Base-by-base conservation (phyloP, 2,797 vertebrate genomes). In the Dromococcyx pavoninus region DNA sequence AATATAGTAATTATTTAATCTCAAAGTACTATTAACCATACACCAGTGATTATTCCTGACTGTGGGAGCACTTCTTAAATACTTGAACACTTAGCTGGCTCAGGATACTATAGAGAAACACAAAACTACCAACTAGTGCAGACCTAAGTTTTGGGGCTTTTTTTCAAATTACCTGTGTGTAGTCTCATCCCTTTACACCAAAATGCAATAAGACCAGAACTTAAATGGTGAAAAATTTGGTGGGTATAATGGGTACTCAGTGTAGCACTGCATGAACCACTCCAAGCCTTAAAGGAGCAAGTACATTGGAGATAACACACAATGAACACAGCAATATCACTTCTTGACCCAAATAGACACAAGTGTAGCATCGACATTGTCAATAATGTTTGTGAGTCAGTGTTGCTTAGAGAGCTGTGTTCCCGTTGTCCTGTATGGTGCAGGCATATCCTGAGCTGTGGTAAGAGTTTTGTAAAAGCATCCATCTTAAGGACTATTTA, bases 301-400 rank as follows among this genome's bases (percentile, higher is more conserved):
- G 0, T 17, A 39, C 27, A 3, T 2, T 76, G 35, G 27, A 48
- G 13, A 30, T 3, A 37, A 22, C 7, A 39, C 5, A 7, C 54
- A 39, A 8, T 1, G 2, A 87, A 35, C 4, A 16, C 1, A 28
- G 3, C 18, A 37, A n/a, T 37, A n/a, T 62, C 18, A 56, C 24
- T 76, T 79, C 13, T 50, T 73, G 24, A 62, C 39, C 8, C 39
- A 70, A 85, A 73, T 1, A 46, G 9, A 25, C 17, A 54, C 3
- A 39, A 41, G 8, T 14, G 6, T 32, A 76, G 13, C 32, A 44
- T 13, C 10, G 8, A 43, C 13, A 61, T 53, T 73, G 30, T n/a
- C 43, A 60, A 22, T 37, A 65, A 58, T 10, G 35, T 32, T 0
- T 41, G 12, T 14, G 15, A n/a, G 2, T 71, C 5, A 1, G 24